Conservation (phyloP, 2,797 vertebrate genomes). For the Hemibagrus guttatus region DNA sequence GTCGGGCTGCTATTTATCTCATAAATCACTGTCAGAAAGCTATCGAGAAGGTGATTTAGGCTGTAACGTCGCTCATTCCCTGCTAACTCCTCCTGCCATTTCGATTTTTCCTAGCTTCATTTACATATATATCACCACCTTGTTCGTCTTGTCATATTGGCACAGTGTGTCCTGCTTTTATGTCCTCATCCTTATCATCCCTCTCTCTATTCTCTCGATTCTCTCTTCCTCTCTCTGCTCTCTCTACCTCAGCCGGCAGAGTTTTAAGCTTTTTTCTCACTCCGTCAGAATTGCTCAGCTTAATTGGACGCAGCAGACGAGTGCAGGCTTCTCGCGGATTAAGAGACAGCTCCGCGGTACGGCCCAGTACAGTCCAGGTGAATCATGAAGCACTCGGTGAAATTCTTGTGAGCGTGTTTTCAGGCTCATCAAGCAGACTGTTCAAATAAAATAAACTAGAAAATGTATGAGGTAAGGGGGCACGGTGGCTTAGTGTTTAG, state of each 20-base stretch:
- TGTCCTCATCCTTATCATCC: neutral
- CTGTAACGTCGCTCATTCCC: neutral
- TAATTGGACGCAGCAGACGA: slow-evolving; percentile 28
- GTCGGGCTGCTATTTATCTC: neutral
- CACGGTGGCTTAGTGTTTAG: too few relatives aligned
- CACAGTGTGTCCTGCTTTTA: slow-evolving; percentile 3
- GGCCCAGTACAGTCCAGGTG: neutral
- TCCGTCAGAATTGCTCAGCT: slow-evolving; percentile 13
- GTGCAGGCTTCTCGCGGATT: neutral
- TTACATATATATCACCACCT: slow-evolving; percentile 40
- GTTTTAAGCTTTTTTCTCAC: slow-evolving; percentile 2
- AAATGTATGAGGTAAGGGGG: neutral
- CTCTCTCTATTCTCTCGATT: neutral
- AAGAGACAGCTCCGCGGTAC: neutral
- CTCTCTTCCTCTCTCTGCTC: neutral
- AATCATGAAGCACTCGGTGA: neutral
- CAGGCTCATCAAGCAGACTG: neutral
- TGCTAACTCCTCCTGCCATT: slow-evolving; percentile 9
- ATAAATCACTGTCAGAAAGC: slow-evolving; percentile 30
- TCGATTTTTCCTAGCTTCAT: slow-evolving; percentile 21
- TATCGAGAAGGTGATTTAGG: slow-evolving; percentile 30
- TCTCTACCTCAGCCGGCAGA: neutral
- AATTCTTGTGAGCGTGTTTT: neutral
- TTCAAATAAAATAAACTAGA: neutral
- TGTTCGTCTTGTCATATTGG: slow-evolving; percentile 23